These are phyloP conservation scores for Apotomis turbidana DNA, from an alignment of 2,888 invertebrate species.

Conservation along the genomic window DNA sequence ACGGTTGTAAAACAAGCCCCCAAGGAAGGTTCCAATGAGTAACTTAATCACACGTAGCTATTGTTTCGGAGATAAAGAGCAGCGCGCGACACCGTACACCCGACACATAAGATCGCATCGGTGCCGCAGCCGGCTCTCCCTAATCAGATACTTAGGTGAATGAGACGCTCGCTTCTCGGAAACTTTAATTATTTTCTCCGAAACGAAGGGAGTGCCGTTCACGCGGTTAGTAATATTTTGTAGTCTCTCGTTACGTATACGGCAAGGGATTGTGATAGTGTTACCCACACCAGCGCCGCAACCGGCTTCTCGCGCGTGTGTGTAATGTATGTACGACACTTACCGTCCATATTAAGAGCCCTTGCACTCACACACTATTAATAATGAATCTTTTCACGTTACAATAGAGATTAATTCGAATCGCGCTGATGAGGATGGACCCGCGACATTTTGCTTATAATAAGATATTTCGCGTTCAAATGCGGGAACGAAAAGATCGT, in stretches of 20 bases:
- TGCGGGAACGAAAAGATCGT: slow-evolving; percentile 53
- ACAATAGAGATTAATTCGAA: slow-evolving; percentile 53
- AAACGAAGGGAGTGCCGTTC: slow-evolving; percentile 62
- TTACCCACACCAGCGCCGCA: slow-evolving; percentile 57
- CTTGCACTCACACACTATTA: slow-evolving; percentile 44
- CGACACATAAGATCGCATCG: slow-evolving; percentile 32
- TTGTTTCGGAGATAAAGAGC: slow-evolving; percentile 34
- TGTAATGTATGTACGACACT: slow-evolving; percentile 54
- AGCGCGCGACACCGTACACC: slow-evolving; percentile 27
- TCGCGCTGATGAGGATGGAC: slow-evolving; percentile 44
- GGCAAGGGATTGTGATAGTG: slow-evolving; percentile 63
- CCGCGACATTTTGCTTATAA: slow-evolving; percentile 54
- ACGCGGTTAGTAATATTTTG: slow-evolving; percentile 64
- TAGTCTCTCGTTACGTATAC: slow-evolving; percentile 60
- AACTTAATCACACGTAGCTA: slow-evolving; percentile 39
- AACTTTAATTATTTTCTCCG: slow-evolving; percentile 76
- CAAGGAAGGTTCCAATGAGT: slow-evolving; percentile 29
- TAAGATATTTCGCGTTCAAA: slow-evolving; percentile 56
- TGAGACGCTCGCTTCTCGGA: slow-evolving; percentile 68
- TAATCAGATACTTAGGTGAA: slow-evolving; percentile 66
- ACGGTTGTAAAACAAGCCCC: slow-evolving; percentile 31
- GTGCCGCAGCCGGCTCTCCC: slow-evolving; percentile 47
- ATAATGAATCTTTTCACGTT: slow-evolving; percentile 51
- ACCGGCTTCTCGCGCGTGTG: slow-evolving; percentile 62
- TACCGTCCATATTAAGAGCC: slow-evolving; percentile 53